Evolutionary conservation across 2,797 vertebrate species (phyloP), one percentile per base, ranked within the genome.

Genomic region (Sebastes alutus): DNA sequence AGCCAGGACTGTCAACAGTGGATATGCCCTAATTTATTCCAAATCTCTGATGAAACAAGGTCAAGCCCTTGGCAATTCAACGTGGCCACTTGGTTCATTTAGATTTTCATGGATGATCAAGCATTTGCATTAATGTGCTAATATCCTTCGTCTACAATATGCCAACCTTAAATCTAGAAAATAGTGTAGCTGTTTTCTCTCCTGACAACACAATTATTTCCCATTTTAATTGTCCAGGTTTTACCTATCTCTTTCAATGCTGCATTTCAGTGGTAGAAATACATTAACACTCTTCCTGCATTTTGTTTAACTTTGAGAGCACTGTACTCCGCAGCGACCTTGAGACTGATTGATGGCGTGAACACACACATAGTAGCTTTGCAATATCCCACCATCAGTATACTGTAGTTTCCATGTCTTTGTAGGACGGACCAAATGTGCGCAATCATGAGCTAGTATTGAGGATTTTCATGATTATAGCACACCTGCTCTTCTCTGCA

Each of bases 11-110:
- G 75, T 82, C 86, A 82, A 42, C 23, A 56, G 61, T 66, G 61
- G 80, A 83, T 85, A 54, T 86, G 64, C 22, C n/a, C 14, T 87
- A 73, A 90, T 89, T 81, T 81, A 88, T 87, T 85, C 69, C 11
- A 75, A 59, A 77, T n/a, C 61, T 76, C 20, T 69, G 64, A 83
- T 84, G 46, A 80, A 86, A 78, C 42, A 42, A 77, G 81, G 42
- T 82, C 66, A 86, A 71, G 77, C 54, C 68, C 60, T 75, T n/a
- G 2, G 42, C 61, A 81, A 33, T 77, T 80, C 25, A 74, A 20
- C 46, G 29, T 60, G 7, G 46, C 69, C 27, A 46, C 23, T 82
- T 4, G 18, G 25, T 55, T 75, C 23, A 77, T 75, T 82, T 72
- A 33, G 23, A 81, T 74, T 81, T 70, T 33, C 32, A 64, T 20